Base-by-base conservation (phyloP, 2,113 vertebrate genomes). In the Spheniscus mendiculus region DNA sequence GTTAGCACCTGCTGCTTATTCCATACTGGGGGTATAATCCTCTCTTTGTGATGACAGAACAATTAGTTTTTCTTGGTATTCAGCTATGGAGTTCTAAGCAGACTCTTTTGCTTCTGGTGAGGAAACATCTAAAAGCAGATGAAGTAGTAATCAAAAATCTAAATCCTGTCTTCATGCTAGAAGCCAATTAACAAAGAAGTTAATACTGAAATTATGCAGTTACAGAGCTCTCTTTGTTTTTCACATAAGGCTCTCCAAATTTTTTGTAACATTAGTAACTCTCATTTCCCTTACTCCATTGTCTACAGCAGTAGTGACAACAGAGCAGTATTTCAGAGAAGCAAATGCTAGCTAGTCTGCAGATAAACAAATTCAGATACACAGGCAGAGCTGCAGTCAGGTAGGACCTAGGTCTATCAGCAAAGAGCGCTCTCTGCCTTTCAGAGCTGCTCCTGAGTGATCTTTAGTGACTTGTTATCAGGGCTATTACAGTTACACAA, bases 1-100 rank as follows among this genome's bases (percentile, higher is more conserved):
- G 56, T 69, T 59, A 95, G 50, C 47, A 93, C 38, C 66, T 92
- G 73, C 34, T 95, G 65, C 36, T 89, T 86, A 83, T 89, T 96
- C 45, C 58, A 40, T 72, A 71, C 52, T 47, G 34, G 53, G 55
- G n/a, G 44, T 49, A 72, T 73, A 96, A 83, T 87, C 38, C 34
- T 81, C 61, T 93, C 84, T 93, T 93, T 79, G 56, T 29, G 72
- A 21, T 89, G 47, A 87, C 34, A 83, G 40, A 85, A 61, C 70
- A 86, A 49, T 77, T 67, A 56, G 8, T 40, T 87, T 81, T 93
- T 66, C 49, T 77, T 83, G 21, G 49, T 83, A 56, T 72, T 85
- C 44, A 86, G 30, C 58, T 73, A 44, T 49, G 12, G 91, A 72
- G 50, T 83, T 81, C 83, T 58, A 96, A 84, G 30, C 19, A 77